Percentiles rank a stretch among this genome's conserved stretches.
phyloP scores from a whole-genome alignment of 1,140 invertebrate genomes.

The Leptonema lineaticorne region DNA sequence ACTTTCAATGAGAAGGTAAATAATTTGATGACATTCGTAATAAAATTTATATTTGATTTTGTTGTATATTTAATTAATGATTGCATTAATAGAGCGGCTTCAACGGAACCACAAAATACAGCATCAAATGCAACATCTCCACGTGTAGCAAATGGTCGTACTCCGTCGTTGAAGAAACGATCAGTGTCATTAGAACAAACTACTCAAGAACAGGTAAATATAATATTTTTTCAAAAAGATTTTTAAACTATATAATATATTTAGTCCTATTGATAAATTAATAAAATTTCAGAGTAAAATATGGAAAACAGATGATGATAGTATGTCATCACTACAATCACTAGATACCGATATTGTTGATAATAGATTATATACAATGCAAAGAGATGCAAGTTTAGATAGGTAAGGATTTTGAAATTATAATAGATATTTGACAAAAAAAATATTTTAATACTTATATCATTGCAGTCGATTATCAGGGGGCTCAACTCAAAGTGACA shows the following conservation, averaged over 20 bases:
- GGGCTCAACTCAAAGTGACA: constrained; percentile 82
- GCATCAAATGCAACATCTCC: constrained; percentile 48
- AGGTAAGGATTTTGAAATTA: constrained; percentile 54
- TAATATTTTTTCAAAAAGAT: background rate
- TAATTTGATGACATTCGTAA: background rate
- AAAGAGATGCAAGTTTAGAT: constrained; percentile 71
- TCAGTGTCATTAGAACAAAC: constrained; percentile 56
- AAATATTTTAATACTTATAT: constrained; percentile 28
- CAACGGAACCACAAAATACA: constrained; percentile 52
- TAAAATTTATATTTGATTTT: background rate
- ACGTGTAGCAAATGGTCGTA: constrained; percentile 45
- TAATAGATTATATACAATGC: constrained; percentile 57
- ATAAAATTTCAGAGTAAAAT: constrained; percentile 52
- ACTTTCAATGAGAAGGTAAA: constrained; percentile 48
- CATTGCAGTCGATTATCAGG: constrained; percentile 69
- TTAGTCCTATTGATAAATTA: background rate
- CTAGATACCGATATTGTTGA: constrained; percentile 60
- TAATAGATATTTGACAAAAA: background rate
- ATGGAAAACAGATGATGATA: constrained; percentile 75
- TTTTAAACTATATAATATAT: background rate
- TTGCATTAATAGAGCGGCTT: constrained; percentile 48
- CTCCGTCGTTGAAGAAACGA: constrained; percentile 54
- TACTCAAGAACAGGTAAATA: constrained; percentile 59
- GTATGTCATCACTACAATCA: constrained; percentile 77
- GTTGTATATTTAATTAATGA: background rate